A percentile compares a stretch with the other conserved stretches of the same genome.
Conservation (phyloP, 2,888 invertebrate genomes). For the Rhopalosiphum nymphaeae region DNA sequence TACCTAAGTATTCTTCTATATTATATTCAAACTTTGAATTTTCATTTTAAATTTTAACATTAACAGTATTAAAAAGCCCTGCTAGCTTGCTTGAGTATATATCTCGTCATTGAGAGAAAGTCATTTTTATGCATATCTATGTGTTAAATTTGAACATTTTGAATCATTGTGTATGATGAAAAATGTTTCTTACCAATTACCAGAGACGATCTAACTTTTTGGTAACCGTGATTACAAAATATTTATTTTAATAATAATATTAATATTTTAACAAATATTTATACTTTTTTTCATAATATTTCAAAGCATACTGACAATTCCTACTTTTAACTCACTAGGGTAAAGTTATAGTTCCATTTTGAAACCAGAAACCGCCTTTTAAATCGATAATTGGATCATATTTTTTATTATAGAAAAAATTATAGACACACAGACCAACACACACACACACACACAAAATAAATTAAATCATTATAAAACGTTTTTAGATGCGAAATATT, state of each 20-base stretch:
- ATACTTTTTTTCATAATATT: not conserved
- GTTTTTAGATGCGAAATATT: too few species aligned
- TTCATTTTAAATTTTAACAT: not conserved
- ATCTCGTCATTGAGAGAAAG: not conserved
- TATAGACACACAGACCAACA: too few species aligned
- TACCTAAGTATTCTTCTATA: not conserved
- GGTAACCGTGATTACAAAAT: not conserved
- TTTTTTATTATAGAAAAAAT: too few species aligned
- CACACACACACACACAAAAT: too few species aligned
- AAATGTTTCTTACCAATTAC: not conserved
- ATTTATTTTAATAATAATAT: not conserved
- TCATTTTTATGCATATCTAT: not conserved
- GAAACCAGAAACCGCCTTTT: too few species aligned
- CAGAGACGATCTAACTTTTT: not conserved
- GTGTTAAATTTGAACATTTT: not conserved
- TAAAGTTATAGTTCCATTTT: too few species aligned
- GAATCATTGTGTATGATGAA: not conserved
- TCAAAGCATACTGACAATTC: not conserved
- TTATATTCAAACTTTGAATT: not conserved
- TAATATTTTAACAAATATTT: not conserved
- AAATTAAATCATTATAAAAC: too few species aligned
- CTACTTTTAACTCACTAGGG: not conserved
- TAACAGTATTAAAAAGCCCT: not conserved
- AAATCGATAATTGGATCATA: too few species aligned
- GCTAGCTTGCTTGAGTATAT: not conserved